Evolutionary conservation across 2,888 invertebrate species (phyloP), one percentile per base, ranked within the genome.

Genomic region (Bellardia pandia): DNA sequence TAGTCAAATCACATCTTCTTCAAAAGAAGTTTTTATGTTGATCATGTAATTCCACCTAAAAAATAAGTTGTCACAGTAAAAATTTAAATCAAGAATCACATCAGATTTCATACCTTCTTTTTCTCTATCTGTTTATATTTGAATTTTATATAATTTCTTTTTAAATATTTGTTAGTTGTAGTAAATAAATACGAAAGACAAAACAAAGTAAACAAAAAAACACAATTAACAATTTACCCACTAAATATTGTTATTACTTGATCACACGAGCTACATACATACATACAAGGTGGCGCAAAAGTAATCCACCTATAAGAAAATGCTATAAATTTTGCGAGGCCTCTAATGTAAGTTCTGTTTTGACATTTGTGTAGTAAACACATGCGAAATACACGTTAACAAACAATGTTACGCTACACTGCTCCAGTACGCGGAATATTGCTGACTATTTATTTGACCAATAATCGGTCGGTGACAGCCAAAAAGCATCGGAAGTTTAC

Each of bases 51-150:
- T 74, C 42, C 66, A 75, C 58, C 37, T 45, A 14, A 30, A 69
- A n/a, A 42, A 33, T 23, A 56, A 71, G 40, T 62, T 72, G 13
- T 66, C 78, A 68, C 69, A 53, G 6, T 42, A 40, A 58, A 14
- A 51, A 75, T 33, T 7, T 23, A 68, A 69, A 40, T 30, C 13
- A 56, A 60, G 30, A 23, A 40, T 30, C 83, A 80, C 80, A 80
- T 84, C 76, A 84, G 48, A 81, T 72, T 76, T 71, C 77, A 85
- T 84, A 64, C 53, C 30, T 42, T 62, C 71, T 45, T 68, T 72
- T 84, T 87, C 53, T 66, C 40, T 86, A 82, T 85, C 78, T 82
- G 68, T 82, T 82, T 83, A 86, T 77, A 62, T 86, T 88, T 68
- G 72, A 74, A 88, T 83, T 77, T 60, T 83, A 77, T 86, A 82